phyloP scores from a whole-genome alignment of 2,113 vertebrate species.

The Myxocyprinus asiaticus region DNA sequence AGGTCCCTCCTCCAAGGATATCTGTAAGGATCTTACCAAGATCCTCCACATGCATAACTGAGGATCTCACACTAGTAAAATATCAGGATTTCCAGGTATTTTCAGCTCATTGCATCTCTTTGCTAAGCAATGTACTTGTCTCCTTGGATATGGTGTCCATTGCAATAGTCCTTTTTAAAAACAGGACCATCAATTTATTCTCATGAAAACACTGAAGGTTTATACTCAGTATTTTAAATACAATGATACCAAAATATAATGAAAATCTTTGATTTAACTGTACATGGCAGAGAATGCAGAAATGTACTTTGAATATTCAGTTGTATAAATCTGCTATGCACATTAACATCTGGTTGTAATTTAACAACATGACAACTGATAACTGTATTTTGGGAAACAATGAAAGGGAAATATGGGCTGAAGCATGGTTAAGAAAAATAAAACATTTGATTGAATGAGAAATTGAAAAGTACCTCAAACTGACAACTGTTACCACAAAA shows the following conservation, averaged over 20 bases:
- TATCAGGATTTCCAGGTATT: background rate
- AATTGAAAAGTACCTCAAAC: background rate
- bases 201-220: background rate
- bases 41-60: no score
- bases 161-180: background rate
- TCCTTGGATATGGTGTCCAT: slow-evolving; percentile 12
- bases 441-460: background rate
- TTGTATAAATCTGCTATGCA: slow-evolving; percentile 18
- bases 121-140: background rate
- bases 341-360: slow-evolving; percentile 48
- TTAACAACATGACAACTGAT: slow-evolving; percentile 19
- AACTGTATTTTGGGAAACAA: background rate
- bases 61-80: background rate
- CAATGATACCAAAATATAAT: background rate
- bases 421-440: background rate
- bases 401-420: background rate
- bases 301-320: background rate
- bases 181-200: background rate
- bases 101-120: background rate
- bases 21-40: no score
- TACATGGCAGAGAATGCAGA: slow-evolving; percentile 1
- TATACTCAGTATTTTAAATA: background rate
- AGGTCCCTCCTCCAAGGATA: background rate
- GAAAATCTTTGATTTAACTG: background rate
- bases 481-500: background rate